These are phyloP conservation scores for Sebastes variabilis DNA, from an alignment of 2,797 vertebrate genomes.

Conservation along the genomic window DNA sequence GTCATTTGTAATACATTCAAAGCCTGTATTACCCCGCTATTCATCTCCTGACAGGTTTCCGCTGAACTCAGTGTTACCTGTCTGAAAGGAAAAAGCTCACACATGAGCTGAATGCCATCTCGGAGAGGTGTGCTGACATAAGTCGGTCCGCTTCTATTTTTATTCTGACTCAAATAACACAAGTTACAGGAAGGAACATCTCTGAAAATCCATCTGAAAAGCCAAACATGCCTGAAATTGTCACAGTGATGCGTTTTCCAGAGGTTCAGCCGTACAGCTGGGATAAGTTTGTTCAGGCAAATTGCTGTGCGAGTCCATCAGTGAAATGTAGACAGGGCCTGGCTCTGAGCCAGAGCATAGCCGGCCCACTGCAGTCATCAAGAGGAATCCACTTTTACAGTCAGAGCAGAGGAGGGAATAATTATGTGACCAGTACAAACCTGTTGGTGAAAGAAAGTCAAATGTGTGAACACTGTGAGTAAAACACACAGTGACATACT, in stretches of 20 bases:
- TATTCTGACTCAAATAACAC: slow-evolving; percentile 66
- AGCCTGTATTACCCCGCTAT: slow-evolving; percentile 48
- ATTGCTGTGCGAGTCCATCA: slow-evolving; percentile 67
- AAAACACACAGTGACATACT: slow-evolving; percentile 14
- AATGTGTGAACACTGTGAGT: slow-evolving; percentile 42
- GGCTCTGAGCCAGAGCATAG: slow-evolving; percentile 58
- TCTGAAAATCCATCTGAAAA: slow-evolving; percentile 48
- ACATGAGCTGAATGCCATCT: slow-evolving; percentile 29
- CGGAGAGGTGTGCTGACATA: slow-evolving; percentile 36
- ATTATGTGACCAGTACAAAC: slow-evolving; percentile 65
- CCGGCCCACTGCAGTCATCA: slow-evolving; percentile 58
- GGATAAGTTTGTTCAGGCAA: slow-evolving; percentile 75
- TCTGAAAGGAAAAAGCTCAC: slow-evolving; percentile 20
- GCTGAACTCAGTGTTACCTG: slow-evolving; percentile 15
- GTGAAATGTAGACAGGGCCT: slow-evolving; percentile 64
- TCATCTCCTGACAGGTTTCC: slow-evolving; percentile 59
- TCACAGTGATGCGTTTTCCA: slow-evolving; percentile 70
- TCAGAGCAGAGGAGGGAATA: slow-evolving; percentile 37
- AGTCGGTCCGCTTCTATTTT: slow-evolving; percentile 59
- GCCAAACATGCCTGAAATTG: slow-evolving; percentile 69
- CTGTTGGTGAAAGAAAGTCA: slow-evolving; percentile 52
- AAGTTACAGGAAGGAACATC: slow-evolving; percentile 56
- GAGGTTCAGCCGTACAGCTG: slow-evolving; percentile 65
- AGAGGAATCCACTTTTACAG: slow-evolving; percentile 47
- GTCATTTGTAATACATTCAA: slow-evolving; percentile 59